Conservation (phyloP, 35 echinoderm and acorn worm species). For the Lytechinus variegatus region DNA sequence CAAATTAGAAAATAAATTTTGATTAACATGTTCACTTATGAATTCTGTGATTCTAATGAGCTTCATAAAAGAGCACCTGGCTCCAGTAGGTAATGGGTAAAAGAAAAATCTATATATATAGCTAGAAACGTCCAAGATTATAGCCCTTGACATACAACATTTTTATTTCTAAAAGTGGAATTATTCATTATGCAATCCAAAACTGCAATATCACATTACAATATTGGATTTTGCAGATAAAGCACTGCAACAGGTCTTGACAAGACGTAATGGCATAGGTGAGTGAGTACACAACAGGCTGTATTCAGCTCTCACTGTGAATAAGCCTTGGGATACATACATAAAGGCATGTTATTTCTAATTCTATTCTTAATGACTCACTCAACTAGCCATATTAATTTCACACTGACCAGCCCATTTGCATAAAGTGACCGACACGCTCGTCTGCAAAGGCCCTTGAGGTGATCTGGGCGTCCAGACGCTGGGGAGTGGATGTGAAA, state of each 20-base stretch:
- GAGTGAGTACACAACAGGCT: background rate
- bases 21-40: no score
- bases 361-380: background rate
- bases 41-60: no score
- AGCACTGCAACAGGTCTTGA: background rate
- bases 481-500: background rate
- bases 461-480: background rate
- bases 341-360: background rate
- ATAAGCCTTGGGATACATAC: background rate
- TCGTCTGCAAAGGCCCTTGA: background rate
- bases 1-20: no score
- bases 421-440: conserved; percentile 8
- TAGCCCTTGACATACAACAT: background rate
- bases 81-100: no score
- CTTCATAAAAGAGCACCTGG: no score
- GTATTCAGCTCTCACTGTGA: background rate
- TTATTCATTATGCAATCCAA: background rate
- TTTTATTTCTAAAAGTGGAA: background rate
- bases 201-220: background rate
- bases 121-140: no score
- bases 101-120: no score
- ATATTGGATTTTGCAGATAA: background rate
- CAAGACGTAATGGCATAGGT: background rate
- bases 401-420: conserved; percentile 16
- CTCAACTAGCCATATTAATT: background rate